Evolutionary conservation across 2,113 vertebrate species (phyloP), one percentile per base, ranked within the genome.

Genomic region (Irena cyanogastra): DNA sequence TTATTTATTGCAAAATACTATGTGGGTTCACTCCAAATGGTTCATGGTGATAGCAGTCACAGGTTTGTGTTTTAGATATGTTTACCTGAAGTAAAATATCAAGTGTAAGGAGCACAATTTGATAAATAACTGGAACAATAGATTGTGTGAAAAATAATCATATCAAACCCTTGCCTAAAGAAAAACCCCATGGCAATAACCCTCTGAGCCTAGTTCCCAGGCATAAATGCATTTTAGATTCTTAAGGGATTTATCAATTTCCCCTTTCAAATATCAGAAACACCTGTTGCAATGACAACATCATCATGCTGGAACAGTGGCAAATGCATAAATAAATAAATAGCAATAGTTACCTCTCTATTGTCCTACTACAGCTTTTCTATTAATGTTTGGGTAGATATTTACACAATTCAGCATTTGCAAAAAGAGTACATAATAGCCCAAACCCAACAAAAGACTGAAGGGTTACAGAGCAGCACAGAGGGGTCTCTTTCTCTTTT

Each of bases 401-500:
- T 90, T 93, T 95, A 31, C 42, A 6, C 11, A 68, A 13, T 78
- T 90, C 3, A 23, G n/a, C 64, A 39, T 94, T 84, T 90, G 63
- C 60, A 93, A 39, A 41, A 84, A 35, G 47, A 44, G 14, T 15
- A 9, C 20, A 30, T 86, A 37, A 82, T 71, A 94, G 76, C 26
- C 60, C 63, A 93, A 92, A 45, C 42, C 65, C 24, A 47, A 74
- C 80, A 90, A 92, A 95, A 90, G 75, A 50, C 66, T 57, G 66
- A 89, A 91, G 60, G 80, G 85, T 91, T 95, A 53, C 95, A 86
- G 85, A 83, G 83, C 52, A 85, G 45, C 93, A 53, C 85, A 75
- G 89, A 93, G 87, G 91, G 92, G 80, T 78, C 83, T 94, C 71
- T 94, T 89, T 97, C 85, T 94, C 71, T 94, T 89, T 97, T 77